Evolutionary conservation across 2,888 invertebrate species (phyloP).

Genomic region (Frankliniella fusca): DNA sequence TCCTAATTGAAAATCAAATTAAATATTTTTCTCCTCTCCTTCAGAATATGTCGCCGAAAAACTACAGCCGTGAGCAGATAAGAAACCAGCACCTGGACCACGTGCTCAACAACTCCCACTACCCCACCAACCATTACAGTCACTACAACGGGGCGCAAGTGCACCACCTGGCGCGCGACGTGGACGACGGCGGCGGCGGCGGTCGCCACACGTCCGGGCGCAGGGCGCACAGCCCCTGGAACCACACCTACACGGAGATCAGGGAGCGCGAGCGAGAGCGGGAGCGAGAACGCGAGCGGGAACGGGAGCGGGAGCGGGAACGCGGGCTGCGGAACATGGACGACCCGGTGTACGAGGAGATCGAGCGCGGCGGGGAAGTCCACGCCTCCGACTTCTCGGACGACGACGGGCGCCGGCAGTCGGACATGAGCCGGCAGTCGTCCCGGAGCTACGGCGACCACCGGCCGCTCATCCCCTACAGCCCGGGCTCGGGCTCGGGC

Average conservation of each 20-base stretch:
- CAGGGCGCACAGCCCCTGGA: conserved; percentile 56
- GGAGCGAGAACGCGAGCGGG: conserved; percentile 46
- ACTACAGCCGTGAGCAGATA: conserved; percentile 56
- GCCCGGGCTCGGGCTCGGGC: conserved; percentile 57
- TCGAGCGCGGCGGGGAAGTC: conserved; percentile 63
- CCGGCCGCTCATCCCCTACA: conserved; percentile 73
- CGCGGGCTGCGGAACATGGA: conserved; percentile 53
- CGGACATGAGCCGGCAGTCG: conserved; percentile 64
- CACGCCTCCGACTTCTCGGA: conserved; percentile 74
- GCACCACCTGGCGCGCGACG: conserved; percentile 40
- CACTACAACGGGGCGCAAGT: conserved; percentile 32
- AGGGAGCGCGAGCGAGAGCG: conserved; percentile 48
- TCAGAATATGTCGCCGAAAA: conserved; percentile 85
- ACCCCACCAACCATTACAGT: not conserved
- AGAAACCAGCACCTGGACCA: conserved; percentile 11
- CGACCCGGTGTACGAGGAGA: conserved; percentile 78
- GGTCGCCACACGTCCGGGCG: conserved; percentile 50
- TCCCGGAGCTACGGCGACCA: conserved; percentile 77
- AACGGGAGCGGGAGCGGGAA: conserved; percentile 45
- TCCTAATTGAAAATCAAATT: no score
- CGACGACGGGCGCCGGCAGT: conserved; percentile 69
- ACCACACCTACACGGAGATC: conserved; percentile 76
- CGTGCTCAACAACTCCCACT: not conserved
- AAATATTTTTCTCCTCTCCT: conserved; percentile 40
- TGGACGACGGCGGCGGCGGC: conserved; percentile 42